Evolutionary conservation across 2,888 invertebrate species (phyloP).

Genomic region (Prenolepis imparis): DNA sequence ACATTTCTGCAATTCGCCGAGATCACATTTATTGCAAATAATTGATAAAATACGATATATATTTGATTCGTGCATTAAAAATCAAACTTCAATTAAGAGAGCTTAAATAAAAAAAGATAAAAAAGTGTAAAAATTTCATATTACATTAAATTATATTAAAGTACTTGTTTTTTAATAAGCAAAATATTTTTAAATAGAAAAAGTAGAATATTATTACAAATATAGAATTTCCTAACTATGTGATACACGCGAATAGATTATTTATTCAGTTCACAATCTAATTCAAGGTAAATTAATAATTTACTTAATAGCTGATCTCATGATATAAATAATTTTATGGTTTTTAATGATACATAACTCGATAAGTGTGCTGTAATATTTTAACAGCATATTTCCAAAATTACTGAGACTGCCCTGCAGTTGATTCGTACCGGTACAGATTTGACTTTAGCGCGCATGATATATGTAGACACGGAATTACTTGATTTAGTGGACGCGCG

Average conservation of each 20-base stretch:
- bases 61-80: background rate
- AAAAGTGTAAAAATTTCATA: background rate
- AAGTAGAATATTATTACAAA: background rate
- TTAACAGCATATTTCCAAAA: constrained; percentile 19
- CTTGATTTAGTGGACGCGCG: constrained; percentile 68
- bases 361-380: background rate
- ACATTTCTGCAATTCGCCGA: background rate
- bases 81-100: background rate
- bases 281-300: background rate
- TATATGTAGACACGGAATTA: constrained; percentile 54
- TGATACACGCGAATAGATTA: background rate
- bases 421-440: constrained; percentile 25
- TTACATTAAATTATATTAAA: background rate
- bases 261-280: background rate
- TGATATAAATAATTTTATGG: background rate
- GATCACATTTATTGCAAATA: background rate
- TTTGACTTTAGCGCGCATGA: constrained; percentile 39
- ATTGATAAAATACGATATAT: background rate
- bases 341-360: background rate
- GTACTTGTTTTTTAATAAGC: background rate
- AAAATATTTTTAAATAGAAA: background rate
- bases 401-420: constrained; percentile 19
- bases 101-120: background rate
- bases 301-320: background rate
- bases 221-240: background rate